A percentile compares a stretch with the other conserved stretches of the same genome.
Evolutionary conservation across 1,140 invertebrate species (phyloP).

Genomic region (Drosophila busckii): DNA sequence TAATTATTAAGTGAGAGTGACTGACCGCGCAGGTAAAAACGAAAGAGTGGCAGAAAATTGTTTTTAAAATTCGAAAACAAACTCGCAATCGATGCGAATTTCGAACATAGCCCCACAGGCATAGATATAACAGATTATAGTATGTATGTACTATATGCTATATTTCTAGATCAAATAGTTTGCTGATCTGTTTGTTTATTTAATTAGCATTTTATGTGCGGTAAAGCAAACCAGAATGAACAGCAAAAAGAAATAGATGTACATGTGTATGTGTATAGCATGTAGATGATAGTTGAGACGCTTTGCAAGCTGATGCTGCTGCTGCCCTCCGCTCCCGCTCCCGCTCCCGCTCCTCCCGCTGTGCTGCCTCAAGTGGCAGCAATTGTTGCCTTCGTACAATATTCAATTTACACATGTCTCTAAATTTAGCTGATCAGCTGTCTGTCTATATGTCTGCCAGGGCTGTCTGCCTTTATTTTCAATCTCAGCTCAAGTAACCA

Average conservation of each 20-base stretch:
- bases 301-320: no score
- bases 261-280: background rate
- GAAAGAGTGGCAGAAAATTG: no score
- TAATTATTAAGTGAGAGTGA: no score
- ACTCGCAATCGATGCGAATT: constrained; percentile 5
- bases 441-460: constrained; percentile 11
- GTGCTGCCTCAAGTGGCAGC: constrained; percentile 16
- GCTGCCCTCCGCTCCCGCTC: no score
- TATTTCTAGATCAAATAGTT: constrained; percentile 61
- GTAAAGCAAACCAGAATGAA: no score
- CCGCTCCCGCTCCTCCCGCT: no score
- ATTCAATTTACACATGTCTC: constrained; percentile 47
- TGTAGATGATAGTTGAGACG: no score
- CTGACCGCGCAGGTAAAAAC: no score
- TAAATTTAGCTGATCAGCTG: constrained; percentile 63
- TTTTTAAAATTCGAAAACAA: no score
- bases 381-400: constrained; percentile 30
- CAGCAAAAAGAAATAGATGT: background rate
- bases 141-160: constrained; percentile 8
- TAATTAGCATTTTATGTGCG: constrained; percentile 52
- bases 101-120: background rate
- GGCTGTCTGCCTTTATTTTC: constrained; percentile 38
- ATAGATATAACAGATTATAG: constrained; percentile 1
- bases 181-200: constrained; percentile 67
- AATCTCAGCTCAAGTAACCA: constrained; percentile 48